Conservation (phyloP, 2,797 vertebrate genomes). For the Cyclura pinguis region DNA sequence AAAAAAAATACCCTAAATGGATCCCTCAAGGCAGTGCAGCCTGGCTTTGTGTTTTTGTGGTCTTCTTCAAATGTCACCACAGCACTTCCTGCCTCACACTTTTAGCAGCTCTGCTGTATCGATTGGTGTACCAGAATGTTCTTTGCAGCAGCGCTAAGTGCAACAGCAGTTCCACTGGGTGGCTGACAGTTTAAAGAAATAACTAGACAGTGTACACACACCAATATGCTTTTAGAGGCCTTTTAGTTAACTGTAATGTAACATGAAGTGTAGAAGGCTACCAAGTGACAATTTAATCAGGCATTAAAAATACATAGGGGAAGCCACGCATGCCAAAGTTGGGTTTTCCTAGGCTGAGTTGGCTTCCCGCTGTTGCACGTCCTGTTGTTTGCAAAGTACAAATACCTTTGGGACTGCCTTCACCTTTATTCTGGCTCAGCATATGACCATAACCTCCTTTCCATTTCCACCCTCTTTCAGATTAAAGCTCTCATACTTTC, state of each 20-base stretch:
- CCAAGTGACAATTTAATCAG: constrained; percentile 16
- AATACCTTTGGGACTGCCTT: not conserved
- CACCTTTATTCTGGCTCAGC: not conserved
- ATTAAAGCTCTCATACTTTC: not conserved
- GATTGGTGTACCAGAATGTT: not conserved
- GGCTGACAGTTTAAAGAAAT: not conserved
- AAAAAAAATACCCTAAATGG: not conserved
- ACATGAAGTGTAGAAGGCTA: not conserved
- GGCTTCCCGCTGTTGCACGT: not conserved
- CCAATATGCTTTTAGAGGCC: constrained; percentile 2
- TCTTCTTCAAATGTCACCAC: not conserved
- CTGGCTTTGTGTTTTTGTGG: not conserved
- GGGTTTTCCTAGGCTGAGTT: not conserved
- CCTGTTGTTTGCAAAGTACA: not conserved
- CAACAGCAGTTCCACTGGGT: not conserved
- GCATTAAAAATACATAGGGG: constrained; percentile 17
- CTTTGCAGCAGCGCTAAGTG: not conserved
- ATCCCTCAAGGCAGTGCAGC: not conserved
- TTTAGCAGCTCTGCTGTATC: not conserved
- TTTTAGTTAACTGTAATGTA: constrained; percentile 5
- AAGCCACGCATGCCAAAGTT: not conserved
- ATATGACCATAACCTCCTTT: not conserved
- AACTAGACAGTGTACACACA: not conserved
- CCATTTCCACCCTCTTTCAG: not conserved
- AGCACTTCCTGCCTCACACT: not conserved